Conservation (phyloP, 2,888 invertebrate species). For the Hedychridium roseum region DNA sequence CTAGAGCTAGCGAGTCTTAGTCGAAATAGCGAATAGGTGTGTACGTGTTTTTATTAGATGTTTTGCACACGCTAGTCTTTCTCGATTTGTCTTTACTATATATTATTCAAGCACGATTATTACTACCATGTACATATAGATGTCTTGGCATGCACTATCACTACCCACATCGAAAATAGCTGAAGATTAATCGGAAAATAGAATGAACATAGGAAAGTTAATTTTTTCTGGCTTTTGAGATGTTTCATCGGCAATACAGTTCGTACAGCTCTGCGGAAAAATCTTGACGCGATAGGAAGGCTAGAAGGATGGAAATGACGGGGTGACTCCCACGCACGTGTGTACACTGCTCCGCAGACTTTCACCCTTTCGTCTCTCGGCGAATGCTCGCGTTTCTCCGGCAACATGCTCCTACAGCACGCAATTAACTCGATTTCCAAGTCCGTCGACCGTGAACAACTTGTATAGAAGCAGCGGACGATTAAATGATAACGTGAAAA, state of each 20-base stretch:
- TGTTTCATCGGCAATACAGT: no score
- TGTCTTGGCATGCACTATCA: slow-evolving; percentile 62
- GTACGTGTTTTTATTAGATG: slow-evolving; percentile 60
- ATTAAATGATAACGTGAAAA: no score
- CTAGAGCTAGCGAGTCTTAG: slow-evolving; percentile 49
- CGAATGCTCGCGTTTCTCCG: slow-evolving; percentile 41
- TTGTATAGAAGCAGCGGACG: not conserved
- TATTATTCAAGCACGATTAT: slow-evolving; percentile 41
- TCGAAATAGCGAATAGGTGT: slow-evolving; percentile 55
- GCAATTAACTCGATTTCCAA: slow-evolving; percentile 41
- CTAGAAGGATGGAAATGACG: not conserved
- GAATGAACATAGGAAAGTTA: slow-evolving; percentile 5
- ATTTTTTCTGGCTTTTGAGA: slow-evolving; percentile 1
- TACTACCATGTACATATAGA: slow-evolving; percentile 41
- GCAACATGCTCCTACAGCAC: slow-evolving; percentile 13
- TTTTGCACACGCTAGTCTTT: slow-evolving; percentile 58
- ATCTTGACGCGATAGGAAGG: no score
- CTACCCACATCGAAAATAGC: slow-evolving; percentile 42
- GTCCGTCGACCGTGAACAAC: slow-evolving; percentile 36
- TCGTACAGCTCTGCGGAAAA: no score
- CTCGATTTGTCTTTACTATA: slow-evolving; percentile 48
- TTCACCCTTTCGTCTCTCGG: slow-evolving; percentile 45
- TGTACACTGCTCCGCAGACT: slow-evolving; percentile 39
- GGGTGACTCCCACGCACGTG: no score
- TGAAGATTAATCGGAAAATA: slow-evolving; percentile 22